Conservation (phyloP, 2,797 vertebrate genomes). For the Lepilemur ruficaudatus region DNA sequence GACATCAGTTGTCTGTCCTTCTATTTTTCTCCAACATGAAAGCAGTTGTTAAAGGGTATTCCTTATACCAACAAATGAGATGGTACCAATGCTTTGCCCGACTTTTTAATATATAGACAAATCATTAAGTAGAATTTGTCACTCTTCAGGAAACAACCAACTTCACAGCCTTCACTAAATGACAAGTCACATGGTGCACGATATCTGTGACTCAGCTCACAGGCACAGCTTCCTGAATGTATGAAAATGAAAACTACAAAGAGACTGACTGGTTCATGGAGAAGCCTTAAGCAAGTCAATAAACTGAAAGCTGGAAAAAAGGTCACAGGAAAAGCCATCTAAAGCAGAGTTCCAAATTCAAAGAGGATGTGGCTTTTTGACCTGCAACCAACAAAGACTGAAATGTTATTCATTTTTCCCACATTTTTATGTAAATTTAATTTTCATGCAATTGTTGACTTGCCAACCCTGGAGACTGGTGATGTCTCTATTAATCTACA, state of each 20-base stretch:
- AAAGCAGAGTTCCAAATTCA: conserved; percentile 61
- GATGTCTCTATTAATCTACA: conserved; percentile 73
- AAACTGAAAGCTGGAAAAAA: conserved; percentile 35
- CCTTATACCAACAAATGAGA: not conserved
- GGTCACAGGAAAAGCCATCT: conserved; percentile 48
- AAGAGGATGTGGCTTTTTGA: conserved; percentile 67
- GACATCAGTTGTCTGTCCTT: not conserved
- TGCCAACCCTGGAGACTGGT: conserved; percentile 66
- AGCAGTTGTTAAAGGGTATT: not conserved
- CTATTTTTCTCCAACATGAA: not conserved
- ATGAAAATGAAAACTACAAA: conserved; percentile 3
- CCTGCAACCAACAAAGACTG: conserved; percentile 50
- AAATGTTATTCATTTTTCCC: conserved; percentile 62
- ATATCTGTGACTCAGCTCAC: not conserved
- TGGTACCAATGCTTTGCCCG: not conserved
- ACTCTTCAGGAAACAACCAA: conserved; percentile 19
- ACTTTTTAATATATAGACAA: not conserved
- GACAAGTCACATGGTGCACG: not conserved
- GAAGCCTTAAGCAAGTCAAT: conserved; percentile 34
- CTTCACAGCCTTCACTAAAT: not conserved
- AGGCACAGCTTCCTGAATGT: not conserved
- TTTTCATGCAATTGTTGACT: conserved; percentile 72
- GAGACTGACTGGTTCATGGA: not conserved
- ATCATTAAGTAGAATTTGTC: not conserved
- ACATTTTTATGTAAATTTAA: conserved; percentile 78